These are phyloP conservation scores for Prenolepis imparis DNA, from an alignment of 2,888 invertebrate species.

Conservation along the genomic window DNA sequence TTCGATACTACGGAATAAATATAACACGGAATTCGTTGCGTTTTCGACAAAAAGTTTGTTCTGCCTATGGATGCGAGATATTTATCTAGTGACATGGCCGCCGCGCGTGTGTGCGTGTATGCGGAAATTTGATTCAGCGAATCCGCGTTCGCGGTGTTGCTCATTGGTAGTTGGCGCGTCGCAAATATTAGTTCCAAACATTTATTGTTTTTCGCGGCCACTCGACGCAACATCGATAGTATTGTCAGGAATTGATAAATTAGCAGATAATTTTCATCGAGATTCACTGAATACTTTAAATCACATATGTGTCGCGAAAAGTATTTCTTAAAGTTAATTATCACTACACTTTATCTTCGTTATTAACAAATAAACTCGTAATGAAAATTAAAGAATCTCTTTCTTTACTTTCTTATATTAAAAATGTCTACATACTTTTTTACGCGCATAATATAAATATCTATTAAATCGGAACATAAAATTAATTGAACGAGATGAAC, in stretches of 20 bases:
- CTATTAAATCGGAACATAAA: background rate
- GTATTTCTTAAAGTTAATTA: conserved; percentile 5
- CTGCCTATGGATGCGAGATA: conserved; percentile 34
- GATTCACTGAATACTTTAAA: background rate
- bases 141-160: conserved; percentile 13
- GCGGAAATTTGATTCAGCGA: conserved; percentile 34
- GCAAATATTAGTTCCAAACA: conserved; percentile 51
- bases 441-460: background rate
- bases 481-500: background rate
- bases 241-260: conserved; percentile 31
- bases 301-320: background rate
- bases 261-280: conserved; percentile 10
- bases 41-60: conserved; percentile 39
- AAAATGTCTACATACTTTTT: background rate
- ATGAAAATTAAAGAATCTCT: background rate
- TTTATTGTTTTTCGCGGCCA: conserved; percentile 42
- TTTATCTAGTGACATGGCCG: conserved; percentile 41
- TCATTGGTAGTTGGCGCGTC: conserved; percentile 29
- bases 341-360: background rate
- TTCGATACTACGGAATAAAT: conserved; percentile 45
- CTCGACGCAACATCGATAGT: conserved; percentile 27
- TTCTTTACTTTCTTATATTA: background rate
- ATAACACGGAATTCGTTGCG: background rate
- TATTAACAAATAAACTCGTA: background rate
- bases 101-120: background rate